Evolutionary conservation across 2,113 vertebrate genomes (phyloP).

Genomic region (Semicossyphus pulcher): DNA sequence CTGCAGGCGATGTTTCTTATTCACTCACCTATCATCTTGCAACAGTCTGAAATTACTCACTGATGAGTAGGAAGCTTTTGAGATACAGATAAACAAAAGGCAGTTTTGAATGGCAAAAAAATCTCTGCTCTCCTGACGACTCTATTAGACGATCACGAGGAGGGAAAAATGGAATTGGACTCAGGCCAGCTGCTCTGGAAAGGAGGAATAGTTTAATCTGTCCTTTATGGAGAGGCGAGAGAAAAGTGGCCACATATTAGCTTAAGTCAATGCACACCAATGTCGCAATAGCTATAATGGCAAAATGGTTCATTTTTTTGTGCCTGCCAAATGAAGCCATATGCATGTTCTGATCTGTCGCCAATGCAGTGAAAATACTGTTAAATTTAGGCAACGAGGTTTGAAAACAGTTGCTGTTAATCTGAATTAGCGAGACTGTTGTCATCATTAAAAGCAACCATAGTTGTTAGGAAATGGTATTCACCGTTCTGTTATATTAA

Average conservation of each 20-base stretch:
- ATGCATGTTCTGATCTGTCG: background rate
- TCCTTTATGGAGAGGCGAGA: constrained; percentile 19
- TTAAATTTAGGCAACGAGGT: background rate
- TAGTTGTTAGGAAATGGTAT: background rate
- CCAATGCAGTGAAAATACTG: background rate
- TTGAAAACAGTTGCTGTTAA: background rate
- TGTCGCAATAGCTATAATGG: constrained; percentile 5
- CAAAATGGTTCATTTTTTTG: background rate
- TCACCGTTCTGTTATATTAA: too few relatives aligned
- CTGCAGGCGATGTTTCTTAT: constrained; percentile 88
- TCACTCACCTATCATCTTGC: constrained; percentile 88
- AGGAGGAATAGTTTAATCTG: constrained; percentile 43
- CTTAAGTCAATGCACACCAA: constrained; percentile 6
- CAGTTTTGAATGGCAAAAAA: constrained; percentile 81
- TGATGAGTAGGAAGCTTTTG: constrained; percentile 85
- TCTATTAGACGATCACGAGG: constrained; percentile 72
- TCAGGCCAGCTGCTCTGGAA: constrained; percentile 36
- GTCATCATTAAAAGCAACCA: constrained; percentile 3
- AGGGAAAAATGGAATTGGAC: constrained; percentile 55
- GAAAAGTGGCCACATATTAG: constrained; percentile 29
- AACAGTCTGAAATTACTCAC: constrained; percentile 87
- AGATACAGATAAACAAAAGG: constrained; percentile 83
- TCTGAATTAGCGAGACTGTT: background rate
- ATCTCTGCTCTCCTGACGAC: constrained; percentile 62
- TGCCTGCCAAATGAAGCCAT: background rate